These are phyloP conservation scores for Zosterops pallidus DNA, from an alignment of 2,113 vertebrate genomes.

Conservation along the genomic window DNA sequence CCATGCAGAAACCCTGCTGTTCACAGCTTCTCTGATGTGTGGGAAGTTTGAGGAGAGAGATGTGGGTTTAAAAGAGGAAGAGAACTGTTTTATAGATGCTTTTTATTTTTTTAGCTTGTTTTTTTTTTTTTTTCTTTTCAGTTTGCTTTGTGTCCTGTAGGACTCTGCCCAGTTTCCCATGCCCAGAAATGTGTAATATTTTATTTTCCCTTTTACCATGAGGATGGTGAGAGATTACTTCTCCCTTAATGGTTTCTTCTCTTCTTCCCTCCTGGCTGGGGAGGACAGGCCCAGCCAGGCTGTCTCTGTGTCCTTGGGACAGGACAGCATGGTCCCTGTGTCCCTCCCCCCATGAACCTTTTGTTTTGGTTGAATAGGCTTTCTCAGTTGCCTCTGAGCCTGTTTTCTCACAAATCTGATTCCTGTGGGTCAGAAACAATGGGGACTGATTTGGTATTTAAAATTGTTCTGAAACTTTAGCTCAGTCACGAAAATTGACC, in stretches of 20 bases:
- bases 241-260: background rate
- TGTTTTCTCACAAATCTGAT: background rate
- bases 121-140: background rate
- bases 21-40: accelerated
- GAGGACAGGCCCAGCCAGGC: background rate
- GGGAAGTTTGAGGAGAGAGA: background rate
- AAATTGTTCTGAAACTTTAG: background rate
- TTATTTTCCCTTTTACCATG: background rate
- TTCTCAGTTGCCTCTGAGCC: background rate
- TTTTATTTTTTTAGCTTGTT: accelerated
- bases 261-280: background rate
- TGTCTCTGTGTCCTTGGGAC: background rate
- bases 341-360: background rate
- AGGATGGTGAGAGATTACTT: background rate
- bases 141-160: background rate
- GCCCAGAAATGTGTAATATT: background rate
- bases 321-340: background rate
- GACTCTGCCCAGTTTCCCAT: background rate
- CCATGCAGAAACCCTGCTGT: background rate
- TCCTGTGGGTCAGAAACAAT: background rate
- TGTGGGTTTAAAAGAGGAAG: background rate
- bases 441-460: background rate
- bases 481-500: background rate
- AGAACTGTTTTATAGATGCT: background rate
- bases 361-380: background rate